phyloP scores from a whole-genome alignment of 2,888 invertebrate genomes.

The Sesamia inferens region DNA sequence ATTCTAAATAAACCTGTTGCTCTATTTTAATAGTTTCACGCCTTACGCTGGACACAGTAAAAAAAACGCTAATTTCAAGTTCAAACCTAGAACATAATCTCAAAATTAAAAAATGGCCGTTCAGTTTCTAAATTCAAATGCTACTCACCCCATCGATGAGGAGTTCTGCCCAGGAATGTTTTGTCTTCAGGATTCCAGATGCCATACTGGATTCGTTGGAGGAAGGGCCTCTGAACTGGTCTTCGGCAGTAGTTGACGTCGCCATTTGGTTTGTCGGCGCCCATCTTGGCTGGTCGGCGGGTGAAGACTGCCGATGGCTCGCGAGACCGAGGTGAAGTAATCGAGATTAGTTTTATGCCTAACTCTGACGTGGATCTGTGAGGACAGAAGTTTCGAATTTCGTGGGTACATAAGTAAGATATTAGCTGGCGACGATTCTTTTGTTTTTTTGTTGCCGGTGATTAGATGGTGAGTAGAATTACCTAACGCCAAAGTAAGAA shows the following conservation, averaged over 20 bases:
- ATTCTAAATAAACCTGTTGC: slow-evolving; percentile 1
- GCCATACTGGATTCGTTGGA: slow-evolving; percentile 80
- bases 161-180: slow-evolving; percentile 91
- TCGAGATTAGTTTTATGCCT: slow-evolving; percentile 42
- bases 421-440: no score
- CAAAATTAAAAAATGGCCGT: neutral
- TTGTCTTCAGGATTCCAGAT: slow-evolving; percentile 91
- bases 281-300: slow-evolving; percentile 74
- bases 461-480: no score
- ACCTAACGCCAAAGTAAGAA: no score
- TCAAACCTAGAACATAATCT: neutral
- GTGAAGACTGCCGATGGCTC: slow-evolving; percentile 46
- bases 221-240: slow-evolving; percentile 81
- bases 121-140: slow-evolving; percentile 17
- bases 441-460: no score
- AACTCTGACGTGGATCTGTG: slow-evolving; percentile 20
- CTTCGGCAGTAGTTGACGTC: slow-evolving; percentile 82
- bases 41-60: neutral
- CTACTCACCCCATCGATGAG: slow-evolving; percentile 92
- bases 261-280: slow-evolving; percentile 84
- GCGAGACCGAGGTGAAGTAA: neutral
- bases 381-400: slow-evolving; percentile 3
- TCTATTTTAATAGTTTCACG: neutral
- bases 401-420: no score
- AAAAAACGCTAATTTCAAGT: neutral